These are phyloP conservation scores for Macropus fuliginosus DNA, from an alignment of 2,797 vertebrate species.

Conservation along the genomic window DNA sequence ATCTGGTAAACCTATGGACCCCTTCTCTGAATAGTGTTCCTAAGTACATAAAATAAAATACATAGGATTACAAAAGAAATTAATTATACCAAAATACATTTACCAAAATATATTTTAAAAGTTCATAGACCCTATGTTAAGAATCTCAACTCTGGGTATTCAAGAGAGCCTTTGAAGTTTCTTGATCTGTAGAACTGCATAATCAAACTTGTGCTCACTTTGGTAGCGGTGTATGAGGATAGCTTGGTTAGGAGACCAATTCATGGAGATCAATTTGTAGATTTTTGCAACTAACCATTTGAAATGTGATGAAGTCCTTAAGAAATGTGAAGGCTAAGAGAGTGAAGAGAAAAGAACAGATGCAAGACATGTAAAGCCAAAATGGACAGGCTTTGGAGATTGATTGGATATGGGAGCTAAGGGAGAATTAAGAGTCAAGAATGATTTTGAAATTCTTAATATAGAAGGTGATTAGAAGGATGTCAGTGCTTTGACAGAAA, in stretches of 20 bases:
- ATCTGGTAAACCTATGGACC: background rate
- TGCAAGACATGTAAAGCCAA: background rate
- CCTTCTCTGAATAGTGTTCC: background rate
- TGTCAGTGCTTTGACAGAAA: too few relatives aligned
- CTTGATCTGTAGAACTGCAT: background rate
- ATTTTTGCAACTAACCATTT: slow-evolving; percentile 33
- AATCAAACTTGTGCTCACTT: background rate
- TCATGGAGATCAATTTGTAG: background rate
- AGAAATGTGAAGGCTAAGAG: too few relatives aligned
- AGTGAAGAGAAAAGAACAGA: background rate
- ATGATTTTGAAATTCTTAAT: too few relatives aligned
- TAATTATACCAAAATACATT: background rate
- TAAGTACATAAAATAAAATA: background rate
- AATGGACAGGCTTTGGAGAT: slow-evolving; percentile 44
- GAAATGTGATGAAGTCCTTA: slow-evolving; percentile 29
- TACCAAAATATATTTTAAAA: background rate
- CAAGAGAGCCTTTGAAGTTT: background rate
- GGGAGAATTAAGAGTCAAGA: too few relatives aligned
- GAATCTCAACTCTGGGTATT: background rate
- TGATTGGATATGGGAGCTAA: too few relatives aligned
- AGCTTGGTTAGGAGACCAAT: background rate
- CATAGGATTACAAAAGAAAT: background rate
- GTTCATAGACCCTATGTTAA: background rate
- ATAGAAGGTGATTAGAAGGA: too few relatives aligned
- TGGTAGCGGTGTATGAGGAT: background rate